Base-by-base conservation (phyloP, 2,888 invertebrate species). In the Drosophila lacicola region DNA sequence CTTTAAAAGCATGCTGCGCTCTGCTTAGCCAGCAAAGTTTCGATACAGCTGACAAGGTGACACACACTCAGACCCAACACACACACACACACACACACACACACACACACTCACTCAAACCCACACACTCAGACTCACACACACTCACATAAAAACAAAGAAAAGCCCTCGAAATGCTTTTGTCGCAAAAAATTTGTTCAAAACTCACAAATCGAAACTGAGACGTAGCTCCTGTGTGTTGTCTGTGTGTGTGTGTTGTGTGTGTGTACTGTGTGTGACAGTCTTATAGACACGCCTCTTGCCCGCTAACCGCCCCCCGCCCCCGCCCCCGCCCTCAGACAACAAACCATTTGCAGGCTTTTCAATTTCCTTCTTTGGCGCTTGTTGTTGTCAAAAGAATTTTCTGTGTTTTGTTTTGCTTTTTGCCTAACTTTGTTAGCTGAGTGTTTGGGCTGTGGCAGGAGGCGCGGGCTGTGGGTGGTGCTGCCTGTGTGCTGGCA, bases 281-380 rank as follows among this genome's bases (percentile, higher is more conserved):
- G 25, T 58, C 34, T 58, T 44, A 50, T 46, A 57, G 50, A 65
- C 57, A 50, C 45, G 54, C 41, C n/a, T 29, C 29, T 29, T 29
- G 29, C 8, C 29, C 29, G 21, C 21, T 4, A 5, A 21, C 25
- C 6, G 6, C 25, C 25, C 6, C 6, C 25, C 21, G 21, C 21
- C 17, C 17, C 17, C 17, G 17, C 39, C 17, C 17, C 17, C 10
- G 29, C 42, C 8, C n/a, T 21, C 25, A 25, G 13, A 17, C 6
- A 34, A 14, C 56, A 60, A 42, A 56, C 49, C 70, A 53, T 74
- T 68, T 47, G 13, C 65, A 53, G 51, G 81, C 74, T 79, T 87
- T 88, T 83, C 74, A 87, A 83, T 83, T 87, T 84, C 88, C 80
- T 82, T 65, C 66, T 66, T 64, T 70, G 66, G 61, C 65, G 66